Evolutionary conservation across 2,113 vertebrate genomes (phyloP), one percentile per base, ranked within the genome.

Genomic region (Scomber colias): DNA sequence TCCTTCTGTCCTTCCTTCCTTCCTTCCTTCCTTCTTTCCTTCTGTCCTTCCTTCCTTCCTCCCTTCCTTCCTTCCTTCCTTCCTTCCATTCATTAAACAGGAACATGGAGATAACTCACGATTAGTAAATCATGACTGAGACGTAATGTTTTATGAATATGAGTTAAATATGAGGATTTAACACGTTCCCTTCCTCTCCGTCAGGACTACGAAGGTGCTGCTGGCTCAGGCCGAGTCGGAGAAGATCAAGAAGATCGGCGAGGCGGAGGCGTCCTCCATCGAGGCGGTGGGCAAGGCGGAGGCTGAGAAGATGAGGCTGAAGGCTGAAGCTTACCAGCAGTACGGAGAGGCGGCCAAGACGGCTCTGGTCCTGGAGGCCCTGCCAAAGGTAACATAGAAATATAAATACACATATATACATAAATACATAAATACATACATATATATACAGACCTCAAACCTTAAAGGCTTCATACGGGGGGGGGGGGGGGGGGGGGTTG

Each of bases 281-380:
- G 94, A 96, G 85, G 96, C 96, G 0, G 89, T 98, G 0, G 97
- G 98, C 61, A 96, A 93, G 82, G 98, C 97, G 0, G 97, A 99
- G 88, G 98, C 98, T 0, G 97, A 98, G 93, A 94, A 94, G 79
- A 96, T 99, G 98, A 97, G 95, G 75, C 95, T 99, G 92, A 99
- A 99, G 83, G 98, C 98, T 0, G 96, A 97, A 79, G 97, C 97
- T 0, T 98, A 99, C 79, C 95, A 96, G 92, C 92, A 95, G 79
- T 99, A 99, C 0, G 98, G 98, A 57, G 96, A 98, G 0, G 96
- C 97, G 0, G 98, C 97, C 71, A 96, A 97, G 93, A 95, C 95
- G 44, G 95, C 97, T 0, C 91, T 99, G 54, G 96, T 99, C 80
- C 93, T 99, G 31, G 97, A 99, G 12, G 95, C 97, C 0, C 93